These are phyloP conservation scores for Cisticola juncidis DNA, from an alignment of 2,113 vertebrate species.

Conservation along the genomic window DNA sequence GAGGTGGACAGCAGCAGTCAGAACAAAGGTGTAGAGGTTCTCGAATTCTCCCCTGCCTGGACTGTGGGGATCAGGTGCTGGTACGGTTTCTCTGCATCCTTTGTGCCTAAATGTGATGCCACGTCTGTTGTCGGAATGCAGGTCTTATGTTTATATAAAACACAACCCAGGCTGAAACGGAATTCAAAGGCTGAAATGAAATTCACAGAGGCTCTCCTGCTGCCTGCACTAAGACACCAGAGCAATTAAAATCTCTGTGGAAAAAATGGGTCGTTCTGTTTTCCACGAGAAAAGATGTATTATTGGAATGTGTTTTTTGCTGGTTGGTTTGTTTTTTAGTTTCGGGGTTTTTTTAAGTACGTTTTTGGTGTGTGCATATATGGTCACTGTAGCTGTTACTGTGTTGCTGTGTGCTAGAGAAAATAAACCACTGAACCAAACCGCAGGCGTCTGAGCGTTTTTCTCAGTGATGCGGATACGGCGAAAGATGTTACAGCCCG, in stretches of 20 bases:
- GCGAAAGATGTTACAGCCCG: fast-evolving
- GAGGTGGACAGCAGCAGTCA: background rate
- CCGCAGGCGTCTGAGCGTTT: fast-evolving
- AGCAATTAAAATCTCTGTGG: too few species aligned
- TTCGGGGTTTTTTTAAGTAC: background rate
- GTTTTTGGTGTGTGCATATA: fast-evolving
- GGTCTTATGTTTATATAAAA: fast-evolving
- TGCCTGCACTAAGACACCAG: background rate
- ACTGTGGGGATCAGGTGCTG: too few species aligned
- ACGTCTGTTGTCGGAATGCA: fast-evolving
- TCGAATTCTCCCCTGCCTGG: background rate
- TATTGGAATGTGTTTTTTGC: background rate
- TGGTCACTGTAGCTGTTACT: background rate
- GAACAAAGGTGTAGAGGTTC: background rate
- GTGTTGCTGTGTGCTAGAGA: background rate
- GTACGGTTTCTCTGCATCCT: background rate
- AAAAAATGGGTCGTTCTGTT: fast-evolving
- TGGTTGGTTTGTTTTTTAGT: too few species aligned
- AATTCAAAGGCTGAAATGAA: background rate
- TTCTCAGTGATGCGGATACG: background rate
- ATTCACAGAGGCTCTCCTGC: background rate
- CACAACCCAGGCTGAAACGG: too few species aligned
- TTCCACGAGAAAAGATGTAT: background rate
- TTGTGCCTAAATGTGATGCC: too few species aligned
- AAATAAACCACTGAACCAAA: constrained; percentile 29